Conservation (phyloP, 2,797 vertebrate genomes). For the Galagoides demidoff region DNA sequence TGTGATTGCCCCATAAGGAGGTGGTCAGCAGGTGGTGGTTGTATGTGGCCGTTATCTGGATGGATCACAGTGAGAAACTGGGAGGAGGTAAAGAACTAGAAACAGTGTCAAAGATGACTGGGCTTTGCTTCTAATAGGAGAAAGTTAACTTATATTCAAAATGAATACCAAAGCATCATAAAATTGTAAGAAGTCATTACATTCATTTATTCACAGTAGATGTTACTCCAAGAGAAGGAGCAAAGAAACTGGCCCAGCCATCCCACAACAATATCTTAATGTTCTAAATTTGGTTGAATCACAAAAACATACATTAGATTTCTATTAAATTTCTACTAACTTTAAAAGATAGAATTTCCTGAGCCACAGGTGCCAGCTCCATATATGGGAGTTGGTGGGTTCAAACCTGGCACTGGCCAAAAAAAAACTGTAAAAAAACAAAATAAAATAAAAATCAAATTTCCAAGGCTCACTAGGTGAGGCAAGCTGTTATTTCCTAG, state of each 20-base stretch:
- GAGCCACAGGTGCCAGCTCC: too few species aligned
- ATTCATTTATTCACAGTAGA: background rate
- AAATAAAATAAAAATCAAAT: background rate
- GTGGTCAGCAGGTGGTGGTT: background rate
- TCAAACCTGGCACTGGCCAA: too few species aligned
- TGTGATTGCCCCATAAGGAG: too few species aligned
- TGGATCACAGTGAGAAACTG: background rate
- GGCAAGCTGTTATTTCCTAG: background rate
- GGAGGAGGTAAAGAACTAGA: background rate
- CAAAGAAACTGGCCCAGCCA: background rate
- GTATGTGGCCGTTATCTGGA: background rate
- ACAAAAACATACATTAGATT: background rate
- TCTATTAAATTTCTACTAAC: background rate
- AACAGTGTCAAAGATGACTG: background rate
- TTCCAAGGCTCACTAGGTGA: background rate
- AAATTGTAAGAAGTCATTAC: background rate
- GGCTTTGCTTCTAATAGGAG: background rate
- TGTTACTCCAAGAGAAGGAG: background rate
- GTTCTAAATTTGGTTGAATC: constrained; percentile 3
- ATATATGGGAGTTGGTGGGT: too few species aligned
- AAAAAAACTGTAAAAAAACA: too few species aligned
- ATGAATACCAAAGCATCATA: background rate
- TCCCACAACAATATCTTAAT: background rate
- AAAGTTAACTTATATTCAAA: background rate
- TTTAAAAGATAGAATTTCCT: background rate